Evolutionary conservation across 2,113 vertebrate genomes (phyloP).

Genomic region (Megalops atlanticus): DNA sequence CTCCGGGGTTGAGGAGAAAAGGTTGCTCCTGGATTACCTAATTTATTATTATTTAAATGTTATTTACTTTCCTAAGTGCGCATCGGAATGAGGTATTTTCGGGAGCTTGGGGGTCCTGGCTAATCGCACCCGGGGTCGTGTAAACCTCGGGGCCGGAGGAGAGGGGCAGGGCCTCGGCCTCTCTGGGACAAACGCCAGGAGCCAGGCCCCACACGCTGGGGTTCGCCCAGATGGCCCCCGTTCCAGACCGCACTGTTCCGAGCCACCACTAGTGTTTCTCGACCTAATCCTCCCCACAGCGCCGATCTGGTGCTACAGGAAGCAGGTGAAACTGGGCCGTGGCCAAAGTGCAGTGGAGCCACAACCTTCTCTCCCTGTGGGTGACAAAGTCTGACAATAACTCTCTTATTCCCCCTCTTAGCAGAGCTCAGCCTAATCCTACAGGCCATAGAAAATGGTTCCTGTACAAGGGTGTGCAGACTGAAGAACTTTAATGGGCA

Average conservation of each 20-base stretch:
- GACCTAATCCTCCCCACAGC: neutral
- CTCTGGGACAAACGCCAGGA: slow-evolving; percentile 31
- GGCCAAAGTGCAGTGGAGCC: slow-evolving; percentile 27
- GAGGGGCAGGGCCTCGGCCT: neutral
- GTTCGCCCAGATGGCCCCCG: neutral
- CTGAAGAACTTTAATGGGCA: neutral
- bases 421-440: slow-evolving; percentile 20
- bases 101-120: slow-evolving; percentile 48
- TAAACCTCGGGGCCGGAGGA: slow-evolving; percentile 10
- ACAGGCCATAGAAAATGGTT: neutral
- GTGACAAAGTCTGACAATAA: slow-evolving; percentile 30
- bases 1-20: slow-evolving; percentile 56
- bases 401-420: slow-evolving; percentile 32
- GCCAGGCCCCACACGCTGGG: neutral
- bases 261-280: neutral
- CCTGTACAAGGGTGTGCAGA: neutral
- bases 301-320: slow-evolving; percentile 18
- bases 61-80: slow-evolving; percentile 73
- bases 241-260: neutral
- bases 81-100: slow-evolving; percentile 65
- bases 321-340: slow-evolving; percentile 34
- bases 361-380: slow-evolving; percentile 20
- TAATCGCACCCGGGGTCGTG: slow-evolving; percentile 33
- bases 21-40: slow-evolving; percentile 64
- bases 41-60: slow-evolving; percentile 70